These are phyloP conservation scores for Anhinga rufa DNA, from an alignment of 2,113 vertebrate genomes.

Conservation along the genomic window DNA sequence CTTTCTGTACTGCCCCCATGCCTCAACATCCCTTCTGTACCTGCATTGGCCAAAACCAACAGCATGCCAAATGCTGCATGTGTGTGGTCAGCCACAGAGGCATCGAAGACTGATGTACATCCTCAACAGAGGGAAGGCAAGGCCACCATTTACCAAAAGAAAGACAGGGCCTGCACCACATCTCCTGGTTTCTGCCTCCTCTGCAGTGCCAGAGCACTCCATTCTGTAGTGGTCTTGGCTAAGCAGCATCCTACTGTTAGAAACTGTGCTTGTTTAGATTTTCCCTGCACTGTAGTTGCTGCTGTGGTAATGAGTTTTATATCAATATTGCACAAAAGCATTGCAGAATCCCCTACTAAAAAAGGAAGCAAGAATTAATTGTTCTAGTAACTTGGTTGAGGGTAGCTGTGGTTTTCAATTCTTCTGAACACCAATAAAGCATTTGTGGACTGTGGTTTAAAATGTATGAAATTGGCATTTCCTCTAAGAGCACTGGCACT, in stretches of 20 bases:
- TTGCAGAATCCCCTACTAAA: not conserved
- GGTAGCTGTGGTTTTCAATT: not conserved
- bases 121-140: not conserved
- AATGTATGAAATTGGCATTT: not conserved
- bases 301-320: not conserved
- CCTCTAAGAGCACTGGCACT: not conserved
- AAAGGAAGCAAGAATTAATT: not conserved
- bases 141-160: not conserved
- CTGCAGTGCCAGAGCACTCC: not conserved
- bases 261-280: not conserved
- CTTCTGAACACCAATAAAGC: not conserved
- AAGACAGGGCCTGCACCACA: not conserved
- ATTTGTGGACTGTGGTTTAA: not conserved
- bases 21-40: not conserved
- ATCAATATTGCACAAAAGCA: not conserved
- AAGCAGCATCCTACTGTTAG: not conserved
- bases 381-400: not conserved
- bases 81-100: not conserved
- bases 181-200: not conserved
- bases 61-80: not conserved
- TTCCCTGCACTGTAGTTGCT: not conserved
- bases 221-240: not conserved
- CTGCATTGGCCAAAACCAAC: not conserved
- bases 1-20: not conserved
- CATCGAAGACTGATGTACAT: not conserved